Evolutionary conservation across 2,797 vertebrate species (phyloP).

Genomic region (Cossypha niveicapilla): DNA sequence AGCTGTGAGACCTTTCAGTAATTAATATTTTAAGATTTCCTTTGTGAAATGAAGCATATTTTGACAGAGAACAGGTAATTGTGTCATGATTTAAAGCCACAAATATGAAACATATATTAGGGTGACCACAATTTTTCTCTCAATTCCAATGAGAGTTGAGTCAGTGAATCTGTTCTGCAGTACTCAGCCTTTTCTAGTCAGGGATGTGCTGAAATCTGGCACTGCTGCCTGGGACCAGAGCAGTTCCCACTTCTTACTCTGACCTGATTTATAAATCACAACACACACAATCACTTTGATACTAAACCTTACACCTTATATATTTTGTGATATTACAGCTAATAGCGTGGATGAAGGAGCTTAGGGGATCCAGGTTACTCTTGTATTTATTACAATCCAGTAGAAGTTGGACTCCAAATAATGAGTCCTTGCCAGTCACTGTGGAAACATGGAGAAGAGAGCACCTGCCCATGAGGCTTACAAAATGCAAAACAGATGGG

Average conservation of each 20-base stretch:
- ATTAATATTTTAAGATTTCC: neutral
- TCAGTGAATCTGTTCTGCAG: neutral
- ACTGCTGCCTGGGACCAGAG: neutral
- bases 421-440: neutral
- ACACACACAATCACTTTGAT: neutral
- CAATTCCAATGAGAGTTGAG: neutral
- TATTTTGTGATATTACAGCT: neutral
- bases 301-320: neutral
- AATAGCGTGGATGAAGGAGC: neutral
- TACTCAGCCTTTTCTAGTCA: neutral
- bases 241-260: neutral
- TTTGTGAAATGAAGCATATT: neutral
- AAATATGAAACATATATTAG: constrained; percentile 28
- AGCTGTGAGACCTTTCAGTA: neutral
- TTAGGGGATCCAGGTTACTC: neutral
- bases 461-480: neutral
- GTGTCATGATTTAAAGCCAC: neutral
- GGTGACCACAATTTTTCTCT: neutral
- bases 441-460: neutral
- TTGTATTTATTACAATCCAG: neutral
- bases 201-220: neutral
- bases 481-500: neutral
- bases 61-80: neutral
- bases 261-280: neutral
- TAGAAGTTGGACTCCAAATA: neutral